Evolutionary conservation across 1,140 invertebrate species (phyloP).

Genomic region (Drosophila tani): DNA sequence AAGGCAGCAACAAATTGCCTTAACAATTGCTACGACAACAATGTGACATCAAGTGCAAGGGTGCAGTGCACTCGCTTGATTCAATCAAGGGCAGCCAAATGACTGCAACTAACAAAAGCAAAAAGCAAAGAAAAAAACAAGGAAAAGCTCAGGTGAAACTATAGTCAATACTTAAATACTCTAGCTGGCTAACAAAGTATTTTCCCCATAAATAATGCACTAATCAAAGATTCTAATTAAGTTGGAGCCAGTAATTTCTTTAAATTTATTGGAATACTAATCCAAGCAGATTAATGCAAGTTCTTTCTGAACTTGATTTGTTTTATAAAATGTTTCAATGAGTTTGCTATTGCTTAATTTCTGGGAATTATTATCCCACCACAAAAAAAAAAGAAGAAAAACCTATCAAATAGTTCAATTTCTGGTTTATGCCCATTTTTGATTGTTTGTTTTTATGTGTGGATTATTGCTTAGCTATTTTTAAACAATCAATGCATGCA

Average conservation of each 20-base stretch:
- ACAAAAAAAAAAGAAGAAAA: no score
- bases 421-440: constrained; percentile 5
- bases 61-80: constrained; percentile 29
- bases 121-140: no score
- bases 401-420: background rate
- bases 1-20: constrained; percentile 52
- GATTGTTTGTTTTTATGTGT: constrained; percentile 3
- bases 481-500: constrained; percentile 10
- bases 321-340: background rate
- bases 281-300: background rate
- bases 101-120: background rate
- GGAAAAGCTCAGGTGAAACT: background rate
- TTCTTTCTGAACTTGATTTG: background rate
- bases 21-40: constrained; percentile 31
- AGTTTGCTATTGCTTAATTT: background rate
- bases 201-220: background rate
- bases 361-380: background rate
- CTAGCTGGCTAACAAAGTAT: background rate
- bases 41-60: constrained; percentile 28
- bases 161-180: background rate
- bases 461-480: constrained; percentile 7
- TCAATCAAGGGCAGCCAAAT: constrained; percentile 26
- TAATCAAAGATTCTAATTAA: background rate
- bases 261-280: background rate
- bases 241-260: no score